Conservation (phyloP, 2,888 invertebrate genomes). For the Spisula subtruncata region DNA sequence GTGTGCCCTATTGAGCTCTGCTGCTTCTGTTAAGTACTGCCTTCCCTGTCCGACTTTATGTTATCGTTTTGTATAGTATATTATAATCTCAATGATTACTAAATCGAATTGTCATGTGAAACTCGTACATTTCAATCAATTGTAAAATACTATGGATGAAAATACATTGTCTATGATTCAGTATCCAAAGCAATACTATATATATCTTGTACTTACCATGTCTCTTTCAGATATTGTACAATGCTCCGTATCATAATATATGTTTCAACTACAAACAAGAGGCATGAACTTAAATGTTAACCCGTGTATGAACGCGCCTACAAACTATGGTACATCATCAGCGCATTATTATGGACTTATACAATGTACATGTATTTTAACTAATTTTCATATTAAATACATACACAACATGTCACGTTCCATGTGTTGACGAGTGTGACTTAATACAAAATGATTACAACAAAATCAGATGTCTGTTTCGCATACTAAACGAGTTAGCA, state of each 20-base stretch:
- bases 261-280: constrained; percentile 78
- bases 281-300: constrained; percentile 68
- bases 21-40: no score
- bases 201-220: constrained; percentile 90
- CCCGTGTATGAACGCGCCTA: not conserved
- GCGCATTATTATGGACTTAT: not conserved
- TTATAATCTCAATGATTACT: no score
- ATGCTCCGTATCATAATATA: constrained; percentile 88
- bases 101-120: no score
- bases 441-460: not conserved
- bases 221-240: constrained; percentile 95
- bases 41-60: no score
- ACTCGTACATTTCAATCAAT: no score
- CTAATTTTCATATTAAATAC: not conserved
- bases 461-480: not conserved
- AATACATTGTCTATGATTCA: no score
- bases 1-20: no score
- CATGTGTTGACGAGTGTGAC: not conserved
- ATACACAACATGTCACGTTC: not conserved
- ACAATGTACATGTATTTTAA: no score
- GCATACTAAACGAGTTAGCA: not conserved
- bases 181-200: no score
- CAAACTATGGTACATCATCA: no score
- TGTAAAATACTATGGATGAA: no score
- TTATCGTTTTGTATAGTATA: no score